phyloP scores from a whole-genome alignment of 1,140 invertebrate species.

The Drosophila sucinea region DNA sequence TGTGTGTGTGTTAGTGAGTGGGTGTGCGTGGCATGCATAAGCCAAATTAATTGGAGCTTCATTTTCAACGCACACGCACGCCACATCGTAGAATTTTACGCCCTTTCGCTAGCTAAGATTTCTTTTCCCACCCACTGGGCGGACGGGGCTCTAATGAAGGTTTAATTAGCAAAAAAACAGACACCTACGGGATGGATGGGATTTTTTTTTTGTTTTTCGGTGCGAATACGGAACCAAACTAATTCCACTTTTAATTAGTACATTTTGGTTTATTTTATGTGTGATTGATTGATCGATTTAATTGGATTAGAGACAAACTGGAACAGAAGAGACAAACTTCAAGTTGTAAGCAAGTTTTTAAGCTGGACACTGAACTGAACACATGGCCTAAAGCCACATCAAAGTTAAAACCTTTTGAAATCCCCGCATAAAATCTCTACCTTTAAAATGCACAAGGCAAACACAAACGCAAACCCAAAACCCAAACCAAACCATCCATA shows the following conservation, averaged over 20 bases:
- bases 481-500: conserved; percentile 6
- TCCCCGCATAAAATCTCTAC: conserved; percentile 33
- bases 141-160: conserved; percentile 65
- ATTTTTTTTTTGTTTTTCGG: neutral
- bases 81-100: conserved; percentile 44
- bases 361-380: neutral
- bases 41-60: conserved; percentile 77
- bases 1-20: conserved; percentile 21
- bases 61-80: conserved; percentile 49
- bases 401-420: conserved; percentile 51
- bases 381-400: conserved; percentile 50
- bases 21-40: conserved; percentile 70
- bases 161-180: conserved; percentile 73
- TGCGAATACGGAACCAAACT: conserved; percentile 26
- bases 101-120: conserved; percentile 56
- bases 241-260: conserved; percentile 79
- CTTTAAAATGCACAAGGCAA: conserved; percentile 52
- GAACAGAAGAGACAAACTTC: neutral
- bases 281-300: conserved; percentile 74
- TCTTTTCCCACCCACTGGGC: conserved; percentile 33
- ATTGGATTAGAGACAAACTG: conserved; percentile 19
- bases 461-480: conserved; percentile 3
- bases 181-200: conserved; percentile 6
- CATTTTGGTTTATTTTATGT: conserved; percentile 63
- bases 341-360: conserved; percentile 1